phyloP scores from a whole-genome alignment of 2,797 vertebrate genomes.

The Enteromius paludinosus region DNA sequence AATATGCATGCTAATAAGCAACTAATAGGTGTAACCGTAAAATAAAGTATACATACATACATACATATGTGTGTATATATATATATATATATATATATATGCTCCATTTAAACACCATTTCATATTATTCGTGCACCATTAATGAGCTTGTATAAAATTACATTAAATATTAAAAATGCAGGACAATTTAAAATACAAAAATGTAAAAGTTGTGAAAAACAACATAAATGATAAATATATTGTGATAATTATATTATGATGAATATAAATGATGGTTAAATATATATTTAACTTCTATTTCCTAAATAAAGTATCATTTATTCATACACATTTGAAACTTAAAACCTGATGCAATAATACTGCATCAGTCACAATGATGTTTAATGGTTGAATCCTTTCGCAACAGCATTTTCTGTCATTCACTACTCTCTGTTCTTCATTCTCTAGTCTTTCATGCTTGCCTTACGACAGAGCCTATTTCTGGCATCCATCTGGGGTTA shows the following conservation, averaged over 20 bases:
- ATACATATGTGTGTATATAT: background rate
- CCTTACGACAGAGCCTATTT: conserved; percentile 77
- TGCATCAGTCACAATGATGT: background rate
- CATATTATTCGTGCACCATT: background rate
- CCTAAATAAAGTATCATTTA: too few species aligned
- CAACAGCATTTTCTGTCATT: conserved; percentile 52
- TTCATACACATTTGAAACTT: too few species aligned
- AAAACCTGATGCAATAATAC: background rate
- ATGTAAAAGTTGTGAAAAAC: background rate
- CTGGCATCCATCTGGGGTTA: conserved; percentile 71
- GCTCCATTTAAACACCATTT: background rate
- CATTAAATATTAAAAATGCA: background rate
- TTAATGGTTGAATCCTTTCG: background rate
- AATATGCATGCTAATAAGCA: too few species aligned
- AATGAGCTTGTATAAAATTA: background rate
- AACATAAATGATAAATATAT: background rate
- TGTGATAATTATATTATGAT: too few species aligned
- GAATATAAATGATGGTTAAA: too few species aligned
- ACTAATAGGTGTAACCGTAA: too few species aligned
- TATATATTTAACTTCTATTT: background rate
- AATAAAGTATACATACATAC: too few species aligned
- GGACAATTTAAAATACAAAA: background rate
- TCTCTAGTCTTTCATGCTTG: conserved; percentile 57
- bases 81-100: background rate
- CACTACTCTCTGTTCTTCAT: conserved; percentile 47